Percentiles rank a stretch among this genome's conserved stretches.
phyloP scores from a whole-genome alignment of 2,797 vertebrate genomes.

The Pangasius mekongensis region DNA sequence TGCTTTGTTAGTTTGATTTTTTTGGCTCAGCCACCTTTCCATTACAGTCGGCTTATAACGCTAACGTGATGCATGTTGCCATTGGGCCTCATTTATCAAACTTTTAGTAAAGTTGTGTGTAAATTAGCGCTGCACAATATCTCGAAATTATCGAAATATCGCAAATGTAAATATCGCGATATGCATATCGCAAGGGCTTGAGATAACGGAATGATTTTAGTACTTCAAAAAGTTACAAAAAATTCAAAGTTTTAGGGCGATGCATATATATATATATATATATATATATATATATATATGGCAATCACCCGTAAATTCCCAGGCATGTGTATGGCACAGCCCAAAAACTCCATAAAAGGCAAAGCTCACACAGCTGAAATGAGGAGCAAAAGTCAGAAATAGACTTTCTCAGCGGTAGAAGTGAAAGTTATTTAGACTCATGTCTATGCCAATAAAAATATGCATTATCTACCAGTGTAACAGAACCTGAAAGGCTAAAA shows the following conservation, averaged over 20 bases:
- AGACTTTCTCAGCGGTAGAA: neutral
- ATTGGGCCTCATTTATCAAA: neutral
- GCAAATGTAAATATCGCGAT: too few relatives aligned
- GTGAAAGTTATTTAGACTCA: neutral
- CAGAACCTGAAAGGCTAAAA: neutral
- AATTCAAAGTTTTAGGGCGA: too few relatives aligned
- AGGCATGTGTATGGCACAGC: neutral
- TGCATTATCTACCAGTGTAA: neutral
- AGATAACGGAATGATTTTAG: too few relatives aligned
- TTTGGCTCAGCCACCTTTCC: neutral
- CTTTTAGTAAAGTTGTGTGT: neutral
- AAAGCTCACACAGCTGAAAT: neutral
- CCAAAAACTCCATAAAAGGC: neutral
- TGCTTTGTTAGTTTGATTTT: neutral
- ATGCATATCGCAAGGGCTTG: too few relatives aligned
- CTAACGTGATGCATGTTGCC: neutral
- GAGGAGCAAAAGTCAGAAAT: neutral
- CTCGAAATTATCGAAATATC: too few relatives aligned
- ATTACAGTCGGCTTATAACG: neutral
- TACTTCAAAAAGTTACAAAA: too few relatives aligned
- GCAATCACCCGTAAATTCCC: neutral
- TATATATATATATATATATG: neutral
- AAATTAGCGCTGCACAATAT: too few relatives aligned
- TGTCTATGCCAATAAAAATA: neutral
- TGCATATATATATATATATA: too few relatives aligned